These are phyloP conservation scores for Chelon auratus DNA, from an alignment of 2,797 vertebrate genomes.

Conservation along the genomic window DNA sequence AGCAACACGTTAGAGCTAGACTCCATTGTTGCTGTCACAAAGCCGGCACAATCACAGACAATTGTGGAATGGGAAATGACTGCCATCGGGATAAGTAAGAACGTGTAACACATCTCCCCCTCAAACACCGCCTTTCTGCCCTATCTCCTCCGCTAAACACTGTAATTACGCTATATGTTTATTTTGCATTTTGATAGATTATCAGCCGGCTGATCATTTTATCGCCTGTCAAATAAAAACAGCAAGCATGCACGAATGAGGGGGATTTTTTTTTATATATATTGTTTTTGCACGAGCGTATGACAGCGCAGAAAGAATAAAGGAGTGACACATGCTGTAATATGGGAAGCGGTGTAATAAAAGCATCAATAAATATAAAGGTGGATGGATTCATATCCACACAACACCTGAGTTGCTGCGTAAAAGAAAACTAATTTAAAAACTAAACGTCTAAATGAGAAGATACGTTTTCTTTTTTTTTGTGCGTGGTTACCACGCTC, in stretches of 20 bases:
- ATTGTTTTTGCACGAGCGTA: neutral
- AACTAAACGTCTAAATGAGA: neutral
- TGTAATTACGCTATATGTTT: constrained; percentile 54
- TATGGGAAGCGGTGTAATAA: neutral
- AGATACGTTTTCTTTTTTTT: neutral
- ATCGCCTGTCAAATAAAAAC: constrained; percentile 41
- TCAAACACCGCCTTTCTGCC: constrained; percentile 54
- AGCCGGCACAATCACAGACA: constrained; percentile 66
- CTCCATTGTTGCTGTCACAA: constrained; percentile 74
- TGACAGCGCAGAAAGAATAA: neutral
- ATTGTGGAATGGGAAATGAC: constrained; percentile 64
- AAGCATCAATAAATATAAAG: neutral
- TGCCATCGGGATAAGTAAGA: constrained; percentile 64
- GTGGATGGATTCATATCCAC: neutral
- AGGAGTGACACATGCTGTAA: constrained; percentile 1
- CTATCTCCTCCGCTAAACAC: constrained; percentile 46
- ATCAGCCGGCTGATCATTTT: constrained; percentile 12
- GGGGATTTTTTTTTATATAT: neutral
- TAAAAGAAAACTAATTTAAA: neutral
- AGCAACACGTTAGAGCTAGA: constrained; percentile 53
- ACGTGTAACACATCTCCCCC: constrained; percentile 69
- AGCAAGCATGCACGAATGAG: constrained; percentile 4
- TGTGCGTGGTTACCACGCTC: neutral
- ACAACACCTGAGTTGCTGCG: neutral
- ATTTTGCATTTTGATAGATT: constrained; percentile 47